Base-by-base conservation (phyloP, 2,888 invertebrate species). In the Crocallis elinguaria region DNA sequence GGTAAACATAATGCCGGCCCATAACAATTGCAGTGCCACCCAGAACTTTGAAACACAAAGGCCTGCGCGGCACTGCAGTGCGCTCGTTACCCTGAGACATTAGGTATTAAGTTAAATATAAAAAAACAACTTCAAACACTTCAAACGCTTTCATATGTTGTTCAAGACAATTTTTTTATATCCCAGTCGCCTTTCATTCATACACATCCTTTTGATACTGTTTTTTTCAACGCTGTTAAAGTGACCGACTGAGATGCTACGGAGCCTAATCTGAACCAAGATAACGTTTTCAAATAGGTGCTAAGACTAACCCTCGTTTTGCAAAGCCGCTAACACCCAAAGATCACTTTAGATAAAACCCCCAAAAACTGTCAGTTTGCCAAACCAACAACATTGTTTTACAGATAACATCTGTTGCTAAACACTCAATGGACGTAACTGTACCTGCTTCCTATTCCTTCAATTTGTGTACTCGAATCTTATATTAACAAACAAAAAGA, bases 341-440 rank as follows among this genome's bases (percentile, higher is more conserved):
- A 59, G 61, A 64, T 61, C 53, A 51, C 30, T 57, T 62, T 45
- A 65, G 64, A 77, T 71, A 73, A 73, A 44, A 43, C 57, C 57
- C 64, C 58, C 54, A 63, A 69, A 69, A 42, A 45, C 45, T 73
- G 73, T 62, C 77, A 80, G 79, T 82, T 84, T 82, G 79, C 83
- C 75, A 85, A 82, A 78, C 81, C 79, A 73, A 77, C 70, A 73
- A 82, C 75, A 82, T 88, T 89, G 89, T 90, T 87, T 88, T 84
- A 86, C 60, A 77, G 90, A 90, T 84, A 88, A 72, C 85, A 89
- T 89, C 88, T 84, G 80, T 73, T 69, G 65, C 69, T 65, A 64
- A 73, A 72, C 74, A 69, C 82, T 88, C 84, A 88, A 88, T 88
- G 86, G 82, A 71, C 73, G 76, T 88, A 88, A 90, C 88, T 84